Percentiles rank a stretch among this genome's conserved stretches.
Conservation (phyloP, 2,797 vertebrate genomes). For the Intellagama lesueurii region DNA sequence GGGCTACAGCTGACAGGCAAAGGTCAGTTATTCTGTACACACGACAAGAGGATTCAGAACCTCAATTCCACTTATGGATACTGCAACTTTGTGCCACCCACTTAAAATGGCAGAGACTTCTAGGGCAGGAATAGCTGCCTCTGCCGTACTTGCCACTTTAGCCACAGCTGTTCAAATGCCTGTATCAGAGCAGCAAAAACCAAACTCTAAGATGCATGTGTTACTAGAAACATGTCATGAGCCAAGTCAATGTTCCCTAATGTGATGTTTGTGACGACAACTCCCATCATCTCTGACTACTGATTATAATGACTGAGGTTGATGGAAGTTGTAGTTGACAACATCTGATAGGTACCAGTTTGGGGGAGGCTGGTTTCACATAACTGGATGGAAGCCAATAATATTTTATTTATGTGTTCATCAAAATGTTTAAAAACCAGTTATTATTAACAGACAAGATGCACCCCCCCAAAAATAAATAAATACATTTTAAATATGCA, state of each 20-base stretch:
- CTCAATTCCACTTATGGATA: background rate
- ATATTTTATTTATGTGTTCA: background rate
- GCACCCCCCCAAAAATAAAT: background rate
- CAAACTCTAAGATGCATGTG: background rate
- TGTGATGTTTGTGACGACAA: background rate
- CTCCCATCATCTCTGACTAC: background rate
- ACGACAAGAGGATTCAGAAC: background rate
- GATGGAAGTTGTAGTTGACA: background rate
- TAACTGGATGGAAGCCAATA: background rate
- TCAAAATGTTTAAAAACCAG: background rate
- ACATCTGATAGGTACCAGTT: background rate
- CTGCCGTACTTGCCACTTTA: background rate
- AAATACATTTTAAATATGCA: background rate
- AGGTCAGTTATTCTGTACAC: background rate
- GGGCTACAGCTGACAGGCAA: background rate
- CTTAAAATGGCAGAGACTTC: background rate
- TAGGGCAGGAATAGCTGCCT: background rate
- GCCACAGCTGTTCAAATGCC: background rate
- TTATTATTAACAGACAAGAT: background rate
- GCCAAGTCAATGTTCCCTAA: background rate
- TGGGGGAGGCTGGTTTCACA: background rate
- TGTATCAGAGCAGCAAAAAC: background rate
- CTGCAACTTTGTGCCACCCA: background rate
- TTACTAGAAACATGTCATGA: background rate
- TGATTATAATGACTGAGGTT: background rate